phyloP scores from a whole-genome alignment of 2,888 invertebrate genomes.

The Drosophila pegasa region DNA sequence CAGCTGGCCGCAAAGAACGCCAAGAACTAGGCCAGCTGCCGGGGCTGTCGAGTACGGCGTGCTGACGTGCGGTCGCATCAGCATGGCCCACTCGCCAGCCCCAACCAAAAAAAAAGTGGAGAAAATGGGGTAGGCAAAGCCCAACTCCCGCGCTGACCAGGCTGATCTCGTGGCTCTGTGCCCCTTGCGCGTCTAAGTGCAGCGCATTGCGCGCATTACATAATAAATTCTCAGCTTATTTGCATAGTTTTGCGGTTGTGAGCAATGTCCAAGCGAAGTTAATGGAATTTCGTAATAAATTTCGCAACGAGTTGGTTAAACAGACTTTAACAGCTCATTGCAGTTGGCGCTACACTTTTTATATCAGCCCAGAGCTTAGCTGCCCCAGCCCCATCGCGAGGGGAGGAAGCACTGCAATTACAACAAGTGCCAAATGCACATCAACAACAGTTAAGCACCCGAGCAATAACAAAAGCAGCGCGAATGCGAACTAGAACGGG shows the following conservation, averaged over 20 bases:
- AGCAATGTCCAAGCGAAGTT: conserved; percentile 74
- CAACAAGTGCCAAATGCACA: conserved; percentile 81
- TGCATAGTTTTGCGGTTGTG: conserved; percentile 78
- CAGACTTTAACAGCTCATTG: conserved; percentile 66
- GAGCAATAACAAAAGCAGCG: conserved; percentile 15
- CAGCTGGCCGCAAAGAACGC: conserved; percentile 53
- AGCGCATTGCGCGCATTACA: conserved; percentile 72
- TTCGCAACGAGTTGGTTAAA: conserved; percentile 69
- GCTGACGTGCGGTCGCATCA: conserved; percentile 72
- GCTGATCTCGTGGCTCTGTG: conserved; percentile 3
- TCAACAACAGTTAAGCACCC: conserved; percentile 66
- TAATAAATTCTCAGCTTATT: conserved; percentile 79
- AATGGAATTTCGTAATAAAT: conserved; percentile 80
- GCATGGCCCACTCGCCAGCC: conserved; percentile 25
- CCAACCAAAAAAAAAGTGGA: background rate
- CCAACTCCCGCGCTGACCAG: background rate
- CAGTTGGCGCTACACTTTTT: conserved; percentile 42
- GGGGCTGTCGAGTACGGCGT: conserved; percentile 25
- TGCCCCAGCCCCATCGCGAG: too few relatives aligned
- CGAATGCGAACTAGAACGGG: background rate
- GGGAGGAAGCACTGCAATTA: conserved; percentile 57
- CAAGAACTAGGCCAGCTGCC: conserved; percentile 67
- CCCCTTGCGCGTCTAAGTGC: conserved; percentile 51
- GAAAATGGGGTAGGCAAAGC: background rate
- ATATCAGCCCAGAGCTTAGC: conserved; percentile 7